phyloP scores from a whole-genome alignment of 2,797 vertebrate genomes.

The Champsocephalus gunnari region DNA sequence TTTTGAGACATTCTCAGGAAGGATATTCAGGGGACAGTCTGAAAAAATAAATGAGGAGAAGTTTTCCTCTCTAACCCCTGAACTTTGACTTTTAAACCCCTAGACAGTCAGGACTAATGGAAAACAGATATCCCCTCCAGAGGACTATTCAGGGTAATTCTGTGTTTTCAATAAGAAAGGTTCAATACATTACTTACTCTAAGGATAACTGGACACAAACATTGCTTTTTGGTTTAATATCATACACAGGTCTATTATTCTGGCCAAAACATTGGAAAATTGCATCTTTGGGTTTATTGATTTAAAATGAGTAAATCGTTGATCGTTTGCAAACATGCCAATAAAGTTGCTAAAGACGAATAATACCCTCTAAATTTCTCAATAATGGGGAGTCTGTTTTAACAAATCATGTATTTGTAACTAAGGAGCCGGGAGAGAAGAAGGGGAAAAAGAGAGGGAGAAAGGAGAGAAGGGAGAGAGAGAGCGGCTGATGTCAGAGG shows the following conservation, averaged over 20 bases:
- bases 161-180: conserved; percentile 53
- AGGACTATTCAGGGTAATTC: conserved; percentile 56
- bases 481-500: conserved; percentile 59
- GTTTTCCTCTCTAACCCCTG: conserved; percentile 42
- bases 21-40: conserved; percentile 38
- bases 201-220: conserved; percentile 54
- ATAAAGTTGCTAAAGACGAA: conserved; percentile 71
- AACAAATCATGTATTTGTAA: conserved; percentile 56
- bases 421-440: neutral
- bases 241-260: conserved; percentile 58
- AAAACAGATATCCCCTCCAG: conserved; percentile 52
- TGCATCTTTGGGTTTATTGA: conserved; percentile 60
- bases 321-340: conserved; percentile 69
- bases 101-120: conserved; percentile 58
- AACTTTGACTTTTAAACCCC: conserved; percentile 64
- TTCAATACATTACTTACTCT: conserved; percentile 57
- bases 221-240: conserved; percentile 55
- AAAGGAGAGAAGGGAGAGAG: conserved; percentile 5
- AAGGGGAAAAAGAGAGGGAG: neutral
- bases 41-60: conserved; percentile 11
- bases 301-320: conserved; percentile 72
- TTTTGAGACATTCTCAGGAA: conserved; percentile 26
- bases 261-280: conserved; percentile 62
- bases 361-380: conserved; percentile 53
- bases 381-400: conserved; percentile 40